Percentiles rank a stretch among this genome's conserved stretches.
Conservation (phyloP, 2,888 invertebrate species). For the Sphecodes monilicornis region DNA sequence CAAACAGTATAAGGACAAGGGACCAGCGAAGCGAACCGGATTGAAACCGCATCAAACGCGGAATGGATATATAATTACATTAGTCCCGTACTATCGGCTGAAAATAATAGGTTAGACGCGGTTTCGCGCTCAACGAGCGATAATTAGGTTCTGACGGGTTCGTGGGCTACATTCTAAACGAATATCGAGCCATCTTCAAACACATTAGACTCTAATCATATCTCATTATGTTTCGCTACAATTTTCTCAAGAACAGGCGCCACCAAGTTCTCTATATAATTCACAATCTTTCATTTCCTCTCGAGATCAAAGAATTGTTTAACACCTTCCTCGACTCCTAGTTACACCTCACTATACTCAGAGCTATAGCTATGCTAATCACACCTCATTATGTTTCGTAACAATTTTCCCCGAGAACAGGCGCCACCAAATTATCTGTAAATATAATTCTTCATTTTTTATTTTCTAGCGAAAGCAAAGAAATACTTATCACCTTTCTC, state of each 20-base stretch:
- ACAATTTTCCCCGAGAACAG: slow-evolving; percentile 7
- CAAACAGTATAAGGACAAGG: slow-evolving; percentile 39
- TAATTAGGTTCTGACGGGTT: slow-evolving; percentile 83
- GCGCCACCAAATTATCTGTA: background rate
- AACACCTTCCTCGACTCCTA: background rate
- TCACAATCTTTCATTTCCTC: background rate
- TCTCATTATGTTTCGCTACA: slow-evolving; percentile 76
- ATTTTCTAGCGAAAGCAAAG: background rate
- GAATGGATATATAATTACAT: slow-evolving; percentile 82
- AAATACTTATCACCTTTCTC: background rate
- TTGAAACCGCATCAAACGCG: slow-evolving; percentile 81
- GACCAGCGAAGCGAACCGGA: slow-evolving; percentile 62
- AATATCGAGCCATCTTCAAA: slow-evolving; percentile 68
- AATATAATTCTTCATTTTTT: background rate
- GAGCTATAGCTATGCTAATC: slow-evolving; percentile 76
- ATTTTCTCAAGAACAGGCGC: background rate
- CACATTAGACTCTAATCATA: slow-evolving; percentile 80
- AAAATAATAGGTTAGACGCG: slow-evolving; percentile 80
- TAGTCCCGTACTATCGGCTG: slow-evolving; percentile 78
- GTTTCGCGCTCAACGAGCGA: slow-evolving; percentile 67
- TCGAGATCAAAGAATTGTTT: background rate
- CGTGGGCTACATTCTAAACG: slow-evolving; percentile 70
- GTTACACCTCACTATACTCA: no score
- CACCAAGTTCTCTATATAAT: background rate
- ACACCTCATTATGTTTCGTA: slow-evolving; percentile 78